Evolutionary conservation across 2,797 vertebrate genomes (phyloP), one percentile per base, ranked within the genome.

Genomic region (Chaetodon trifasciatus): DNA sequence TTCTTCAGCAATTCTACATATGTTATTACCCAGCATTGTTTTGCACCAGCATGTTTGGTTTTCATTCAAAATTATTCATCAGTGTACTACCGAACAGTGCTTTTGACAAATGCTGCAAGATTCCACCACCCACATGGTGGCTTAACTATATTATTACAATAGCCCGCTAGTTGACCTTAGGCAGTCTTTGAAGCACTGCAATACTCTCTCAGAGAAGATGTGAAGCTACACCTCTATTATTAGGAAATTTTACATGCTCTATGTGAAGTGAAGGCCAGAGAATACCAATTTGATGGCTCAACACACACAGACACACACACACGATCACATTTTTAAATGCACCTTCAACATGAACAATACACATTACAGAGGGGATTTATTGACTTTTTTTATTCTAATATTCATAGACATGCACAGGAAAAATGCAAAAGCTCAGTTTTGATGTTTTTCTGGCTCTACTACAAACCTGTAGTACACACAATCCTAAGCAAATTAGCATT

Each of bases 191-290:
- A 89, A 88, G 92, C 74, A 81, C 21, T 64, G 61, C 85, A 90
- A 76, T 83, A 63, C 40, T 46, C 75, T 75, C 75, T 73, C 55
- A 78, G 71, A 84, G 83, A 78, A 65, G 70, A 88, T 70, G 66
- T 67, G 70, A 78, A 81, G 87, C 72, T 56, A n/a, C 70, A 75
- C 76, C 82, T 86, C 77, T 90, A 81, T 92, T 91, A 88, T 92
- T 89, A 84, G 78, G 60, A 72, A 88, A 89, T 91, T 91, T 90
- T 82, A 76, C 79, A 89, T 85, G 86, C 81, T 90, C 92, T 91
- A 88, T 71, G 75, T 84, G 72, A 84, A 67, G 83, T 68, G n/a
- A 76, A 83, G 71, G 81, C 62, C 58, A 71, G 42, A 76, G 78
- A 83, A 83, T 79, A 81, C 67, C 76, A 82, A 64, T 17, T 69